Percentiles rank a stretch among this genome's conserved stretches.
Evolutionary conservation across 2,888 invertebrate genomes (phyloP).

Genomic region (Drosophila eohydei): DNA sequence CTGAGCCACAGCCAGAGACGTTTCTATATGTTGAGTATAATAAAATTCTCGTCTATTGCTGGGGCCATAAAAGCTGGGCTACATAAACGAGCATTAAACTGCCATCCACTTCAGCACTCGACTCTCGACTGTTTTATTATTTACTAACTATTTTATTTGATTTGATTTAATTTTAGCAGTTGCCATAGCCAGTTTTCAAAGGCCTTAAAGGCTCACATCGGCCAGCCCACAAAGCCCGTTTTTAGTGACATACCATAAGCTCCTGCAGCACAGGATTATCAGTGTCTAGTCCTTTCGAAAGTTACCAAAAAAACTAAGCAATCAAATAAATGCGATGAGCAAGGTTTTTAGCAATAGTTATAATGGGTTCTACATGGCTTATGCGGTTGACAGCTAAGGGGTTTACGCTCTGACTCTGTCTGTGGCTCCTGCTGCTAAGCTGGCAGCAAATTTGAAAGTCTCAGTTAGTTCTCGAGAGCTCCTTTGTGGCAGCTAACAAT

Average conservation of each 20-base stretch:
- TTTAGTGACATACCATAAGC: conserved; percentile 53
- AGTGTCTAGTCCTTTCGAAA: conserved; percentile 38
- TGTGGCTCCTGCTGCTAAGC: neutral
- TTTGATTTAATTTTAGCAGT: conserved; percentile 69
- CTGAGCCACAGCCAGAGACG: conserved; percentile 35
- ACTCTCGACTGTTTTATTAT: conserved; percentile 74
- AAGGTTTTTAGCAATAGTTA: conserved; percentile 48
- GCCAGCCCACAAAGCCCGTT: conserved; percentile 66
- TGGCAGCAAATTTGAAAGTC: neutral
- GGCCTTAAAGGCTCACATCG: conserved; percentile 29
- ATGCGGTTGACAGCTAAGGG: conserved; percentile 35
- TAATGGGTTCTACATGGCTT: conserved; percentile 43
- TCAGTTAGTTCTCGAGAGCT: neutral
- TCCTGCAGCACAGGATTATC: conserved; percentile 61
- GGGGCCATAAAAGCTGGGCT: conserved; percentile 68
- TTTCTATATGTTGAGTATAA: conserved; percentile 51
- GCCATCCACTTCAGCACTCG: conserved; percentile 60
- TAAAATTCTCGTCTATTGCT: conserved; percentile 72
- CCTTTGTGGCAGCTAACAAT: neutral
- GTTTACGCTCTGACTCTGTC: neutral
- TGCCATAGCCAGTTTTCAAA: conserved; percentile 41
- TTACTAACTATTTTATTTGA: conserved; percentile 81
- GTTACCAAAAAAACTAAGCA: conserved; percentile 28
- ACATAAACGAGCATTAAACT: conserved; percentile 79
- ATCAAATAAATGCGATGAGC: conserved; percentile 41